Evolutionary conservation across 2,797 vertebrate species (phyloP).

Genomic region (Masticophis lateralis): DNA sequence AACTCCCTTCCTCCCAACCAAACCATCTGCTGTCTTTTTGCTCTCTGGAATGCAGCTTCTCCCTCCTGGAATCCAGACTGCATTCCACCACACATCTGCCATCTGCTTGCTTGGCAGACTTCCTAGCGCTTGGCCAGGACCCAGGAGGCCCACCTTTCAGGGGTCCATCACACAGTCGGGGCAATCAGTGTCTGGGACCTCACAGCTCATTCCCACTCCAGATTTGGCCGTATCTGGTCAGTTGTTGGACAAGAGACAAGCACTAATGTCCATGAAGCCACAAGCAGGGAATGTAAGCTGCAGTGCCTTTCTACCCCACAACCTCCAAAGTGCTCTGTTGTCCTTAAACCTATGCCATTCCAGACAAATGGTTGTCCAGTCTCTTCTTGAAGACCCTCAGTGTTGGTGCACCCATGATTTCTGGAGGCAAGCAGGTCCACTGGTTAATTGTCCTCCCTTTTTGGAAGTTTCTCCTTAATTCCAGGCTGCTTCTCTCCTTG

Average conservation of each 20-base stretch:
- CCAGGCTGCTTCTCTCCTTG: not conserved
- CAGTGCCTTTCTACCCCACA: not conserved
- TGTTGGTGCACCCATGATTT: fast-evolving
- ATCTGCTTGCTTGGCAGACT: not conserved
- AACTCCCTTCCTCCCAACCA: not conserved
- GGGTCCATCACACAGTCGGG: not conserved
- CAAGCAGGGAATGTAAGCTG: not conserved
- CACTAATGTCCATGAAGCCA: not conserved
- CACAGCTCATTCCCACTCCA: not conserved
- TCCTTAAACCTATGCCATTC: not conserved
- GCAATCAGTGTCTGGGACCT: not conserved
- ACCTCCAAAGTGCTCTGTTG: too few species aligned
- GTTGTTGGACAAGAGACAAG: too few species aligned
- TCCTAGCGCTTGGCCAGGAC: not conserved
- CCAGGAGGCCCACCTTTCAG: not conserved
- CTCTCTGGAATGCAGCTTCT: not conserved
- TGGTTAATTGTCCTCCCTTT: not conserved
- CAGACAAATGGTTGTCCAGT: not conserved
- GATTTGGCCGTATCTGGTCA: not conserved
- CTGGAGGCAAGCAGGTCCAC: fast-evolving
- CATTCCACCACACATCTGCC: not conserved
- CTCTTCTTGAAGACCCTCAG: not conserved
- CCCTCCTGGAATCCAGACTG: too few species aligned
- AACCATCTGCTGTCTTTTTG: not conserved
- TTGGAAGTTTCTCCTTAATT: not conserved